A percentile compares a stretch with the other conserved stretches of the same genome.
These are phyloP conservation scores for Ditula angustiorana DNA, from an alignment of 2,888 invertebrate species.

Conservation along the genomic window DNA sequence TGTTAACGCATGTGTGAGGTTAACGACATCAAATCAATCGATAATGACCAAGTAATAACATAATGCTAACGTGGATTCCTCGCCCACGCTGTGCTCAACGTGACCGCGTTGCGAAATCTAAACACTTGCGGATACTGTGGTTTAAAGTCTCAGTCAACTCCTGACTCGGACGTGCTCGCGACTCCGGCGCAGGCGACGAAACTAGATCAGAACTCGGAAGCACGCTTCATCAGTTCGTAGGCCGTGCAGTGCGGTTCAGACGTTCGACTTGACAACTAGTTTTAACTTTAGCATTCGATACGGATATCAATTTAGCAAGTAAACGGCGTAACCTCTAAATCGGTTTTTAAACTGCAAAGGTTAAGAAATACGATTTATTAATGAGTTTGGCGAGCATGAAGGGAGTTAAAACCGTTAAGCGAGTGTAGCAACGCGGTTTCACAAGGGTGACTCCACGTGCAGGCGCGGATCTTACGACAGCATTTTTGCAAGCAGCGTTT, in stretches of 20 bases:
- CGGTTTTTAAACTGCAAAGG: slow-evolving; percentile 57
- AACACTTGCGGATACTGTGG: slow-evolving; percentile 32
- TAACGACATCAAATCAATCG: slow-evolving; percentile 51
- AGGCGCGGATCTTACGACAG: slow-evolving; percentile 72
- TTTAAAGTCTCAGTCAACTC: slow-evolving; percentile 13
- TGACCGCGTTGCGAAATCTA: slow-evolving; percentile 60
- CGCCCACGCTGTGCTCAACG: slow-evolving; percentile 58
- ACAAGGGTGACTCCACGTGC: slow-evolving; percentile 74
- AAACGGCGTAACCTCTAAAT: slow-evolving; percentile 68
- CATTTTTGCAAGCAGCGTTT: slow-evolving; percentile 72
- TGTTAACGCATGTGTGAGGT: slow-evolving; percentile 50
- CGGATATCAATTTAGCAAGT: slow-evolving; percentile 67
- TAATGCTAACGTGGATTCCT: slow-evolving; percentile 45
- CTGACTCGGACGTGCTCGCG: neutral
- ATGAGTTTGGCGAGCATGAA: slow-evolving; percentile 71
- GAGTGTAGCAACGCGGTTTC: slow-evolving; percentile 70
- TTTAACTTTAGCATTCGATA: slow-evolving; percentile 20
- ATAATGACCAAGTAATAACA: slow-evolving; percentile 49
- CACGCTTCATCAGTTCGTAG: neutral
- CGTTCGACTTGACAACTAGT: neutral
- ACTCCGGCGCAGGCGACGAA: neutral
- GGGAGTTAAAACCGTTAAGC: slow-evolving; percentile 70
- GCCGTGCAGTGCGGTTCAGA: neutral
- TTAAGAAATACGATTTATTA: slow-evolving; percentile 73
- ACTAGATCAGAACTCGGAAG: slow-evolving; percentile 8